Conservation (phyloP, 2,113 vertebrate species). For the Rallus limicola region DNA sequence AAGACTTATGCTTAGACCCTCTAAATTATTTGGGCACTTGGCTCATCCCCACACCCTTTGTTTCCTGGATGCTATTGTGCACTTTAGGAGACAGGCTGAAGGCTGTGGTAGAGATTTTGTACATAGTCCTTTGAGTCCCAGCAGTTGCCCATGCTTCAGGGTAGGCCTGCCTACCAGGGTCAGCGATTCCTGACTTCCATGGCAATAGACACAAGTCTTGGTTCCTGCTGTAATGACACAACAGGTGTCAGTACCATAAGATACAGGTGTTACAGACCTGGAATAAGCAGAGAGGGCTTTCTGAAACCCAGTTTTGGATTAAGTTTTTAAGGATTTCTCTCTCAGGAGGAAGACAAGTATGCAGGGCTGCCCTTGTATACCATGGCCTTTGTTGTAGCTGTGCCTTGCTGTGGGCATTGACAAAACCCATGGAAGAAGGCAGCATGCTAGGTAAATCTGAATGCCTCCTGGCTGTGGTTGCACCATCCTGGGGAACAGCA, state of each 20-base stretch:
- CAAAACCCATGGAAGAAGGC: neutral
- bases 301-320: neutral
- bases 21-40: neutral
- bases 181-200: neutral
- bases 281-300: neutral
- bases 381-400: neutral
- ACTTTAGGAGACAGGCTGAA: neutral
- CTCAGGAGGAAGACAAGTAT: neutral
- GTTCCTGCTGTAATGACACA: neutral
- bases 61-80: neutral
- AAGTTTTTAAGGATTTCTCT: neutral
- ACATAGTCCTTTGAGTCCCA: neutral
- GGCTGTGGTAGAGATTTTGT: neutral
- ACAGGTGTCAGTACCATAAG: neutral
- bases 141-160: accelerated
- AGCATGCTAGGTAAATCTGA: neutral
- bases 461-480: neutral
- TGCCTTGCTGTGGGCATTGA: neutral
- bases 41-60: neutral
- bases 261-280: neutral
- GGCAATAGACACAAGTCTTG: neutral
- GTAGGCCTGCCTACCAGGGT: neutral
- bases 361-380: neutral
- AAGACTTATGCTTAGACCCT: neutral
- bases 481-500: neutral